These are phyloP conservation scores for Zenarchopterus dispar DNA, from an alignment of 2,797 vertebrate species.

Conservation along the genomic window DNA sequence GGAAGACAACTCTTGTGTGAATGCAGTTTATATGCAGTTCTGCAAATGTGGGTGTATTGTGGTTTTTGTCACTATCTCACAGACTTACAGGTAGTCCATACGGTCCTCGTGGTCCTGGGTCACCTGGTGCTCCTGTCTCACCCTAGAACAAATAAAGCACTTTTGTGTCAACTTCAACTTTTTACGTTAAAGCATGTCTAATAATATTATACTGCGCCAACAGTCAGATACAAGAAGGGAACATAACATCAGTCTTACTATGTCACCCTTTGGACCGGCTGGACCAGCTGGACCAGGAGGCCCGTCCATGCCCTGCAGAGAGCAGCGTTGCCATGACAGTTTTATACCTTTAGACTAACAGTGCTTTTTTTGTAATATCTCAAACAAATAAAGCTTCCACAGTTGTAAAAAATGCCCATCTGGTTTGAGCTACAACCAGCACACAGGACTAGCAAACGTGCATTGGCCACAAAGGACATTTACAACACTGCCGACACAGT, in stretches of 20 bases:
- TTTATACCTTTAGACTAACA: conserved; percentile 6
- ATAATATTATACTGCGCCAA: no score
- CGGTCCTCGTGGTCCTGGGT: conserved; percentile 93
- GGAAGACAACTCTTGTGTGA: no score
- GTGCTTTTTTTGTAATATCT: conserved; percentile 19
- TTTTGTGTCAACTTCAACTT: background rate
- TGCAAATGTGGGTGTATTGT: no score
- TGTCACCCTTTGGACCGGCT: conserved; percentile 97
- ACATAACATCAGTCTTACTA: conserved; percentile 83
- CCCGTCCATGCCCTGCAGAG: conserved; percentile 90
- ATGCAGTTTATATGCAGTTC: no score
- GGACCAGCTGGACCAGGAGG: conserved; percentile 91
- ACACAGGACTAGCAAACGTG: conserved; percentile 64
- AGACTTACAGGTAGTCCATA: conserved; percentile 96
- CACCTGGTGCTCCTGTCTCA: conserved; percentile 90
- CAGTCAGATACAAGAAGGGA: background rate
- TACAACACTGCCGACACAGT: conserved; percentile 69
- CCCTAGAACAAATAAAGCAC: conserved; percentile 80
- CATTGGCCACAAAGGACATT: conserved; percentile 68
- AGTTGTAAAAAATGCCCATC: conserved; percentile 27
- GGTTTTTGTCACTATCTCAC: no score
- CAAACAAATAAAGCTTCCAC: conserved; percentile 14
- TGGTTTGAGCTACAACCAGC: conserved; percentile 44
- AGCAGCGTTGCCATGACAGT: conserved; percentile 38
- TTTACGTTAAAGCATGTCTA: no score